Evolutionary conservation across 2,113 vertebrate species (phyloP), one percentile per base, ranked within the genome.

Genomic region (Mionectes macconnelli): DNA sequence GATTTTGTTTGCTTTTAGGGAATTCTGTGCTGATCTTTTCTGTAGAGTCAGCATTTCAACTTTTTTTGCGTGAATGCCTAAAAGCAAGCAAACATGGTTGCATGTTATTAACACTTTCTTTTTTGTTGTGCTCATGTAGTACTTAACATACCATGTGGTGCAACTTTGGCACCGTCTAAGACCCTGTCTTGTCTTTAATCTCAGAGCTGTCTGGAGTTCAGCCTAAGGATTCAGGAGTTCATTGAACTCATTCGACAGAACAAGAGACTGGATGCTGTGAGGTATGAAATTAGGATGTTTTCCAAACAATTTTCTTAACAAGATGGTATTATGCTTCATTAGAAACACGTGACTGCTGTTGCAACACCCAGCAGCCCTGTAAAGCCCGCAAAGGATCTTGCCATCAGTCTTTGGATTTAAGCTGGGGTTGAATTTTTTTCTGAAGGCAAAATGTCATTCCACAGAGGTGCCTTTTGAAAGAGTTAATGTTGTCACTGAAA

Each of bases 201-300:
- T 98, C 98, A 99, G 99, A 99, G 99, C 95, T 99, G 99, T 97
- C 98, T 99, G 97, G 99, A 99, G 98, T 99, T 99, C 98, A 99
- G 99, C 97, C 98, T 99, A 83, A 98, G 99, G 98, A 99, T 99
- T 96, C 99, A 99, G 97, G 99, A 99, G 98, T 99, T 99, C 97
- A 99, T 99, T 50, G 99, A 99, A 97, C 99, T 99, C 83, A 99
- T 99, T 95, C 98, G 99, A 96, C 99, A 99, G 98, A 99, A 99
- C 98, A 99, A 99, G 98, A 99, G 99, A 92, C 99, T 99, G 98
- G 99, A 99, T 72, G 99, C 99, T 30, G 99, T 99, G 97, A 98
- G 99, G 99, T 99, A 98, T 75, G 97, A 52, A 95, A 96, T 77
- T 31, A 84, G 73, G 90, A 84, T 94, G 84, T 53, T 95, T 92